Conservation (phyloP, 2,888 invertebrate genomes). For the Aquatica leii region DNA sequence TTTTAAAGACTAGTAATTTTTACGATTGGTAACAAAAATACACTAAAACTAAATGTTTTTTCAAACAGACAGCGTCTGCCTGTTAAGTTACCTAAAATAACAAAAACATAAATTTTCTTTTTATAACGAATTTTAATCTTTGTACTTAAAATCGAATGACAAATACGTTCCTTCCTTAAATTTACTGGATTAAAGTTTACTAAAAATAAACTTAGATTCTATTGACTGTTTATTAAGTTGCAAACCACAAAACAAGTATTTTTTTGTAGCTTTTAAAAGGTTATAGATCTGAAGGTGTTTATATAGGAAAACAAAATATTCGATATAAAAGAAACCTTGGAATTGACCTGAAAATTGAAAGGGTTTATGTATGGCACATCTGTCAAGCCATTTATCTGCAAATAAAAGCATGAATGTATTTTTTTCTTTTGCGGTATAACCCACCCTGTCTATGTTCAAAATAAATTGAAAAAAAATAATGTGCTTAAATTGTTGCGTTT, state of each 20-base stretch:
- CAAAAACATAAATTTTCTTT: conserved; percentile 2
- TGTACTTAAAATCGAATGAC: conserved; percentile 2
- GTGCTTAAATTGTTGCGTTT: too few species aligned
- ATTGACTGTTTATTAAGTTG: conserved; percentile 21
- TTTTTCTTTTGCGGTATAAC: neutral
- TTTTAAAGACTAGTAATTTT: too few species aligned
- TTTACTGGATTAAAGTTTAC: neutral
- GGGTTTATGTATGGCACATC: conserved; percentile 31
- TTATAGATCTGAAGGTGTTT: conserved; percentile 28
- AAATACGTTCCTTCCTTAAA: neutral
- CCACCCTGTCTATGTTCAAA: neutral
- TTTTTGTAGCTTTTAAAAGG: conserved; percentile 26
- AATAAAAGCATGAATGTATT: conserved; percentile 10
- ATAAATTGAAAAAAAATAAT: too few species aligned
- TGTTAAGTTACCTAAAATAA: conserved; percentile 1
- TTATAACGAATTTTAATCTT: neutral
- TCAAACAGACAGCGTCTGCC: neutral
- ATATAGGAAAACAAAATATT: conserved; percentile 35
- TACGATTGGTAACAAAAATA: too few species aligned
- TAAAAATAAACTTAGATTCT: conserved; percentile 26
- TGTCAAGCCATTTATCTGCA: conserved; percentile 20
- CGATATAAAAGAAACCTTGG: conserved; percentile 27
- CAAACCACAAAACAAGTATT: conserved; percentile 26
- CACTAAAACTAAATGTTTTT: too few species aligned
- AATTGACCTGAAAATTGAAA: conserved; percentile 34